Conservation (phyloP, 2,888 invertebrate genomes). For the Dorcus hopei region DNA sequence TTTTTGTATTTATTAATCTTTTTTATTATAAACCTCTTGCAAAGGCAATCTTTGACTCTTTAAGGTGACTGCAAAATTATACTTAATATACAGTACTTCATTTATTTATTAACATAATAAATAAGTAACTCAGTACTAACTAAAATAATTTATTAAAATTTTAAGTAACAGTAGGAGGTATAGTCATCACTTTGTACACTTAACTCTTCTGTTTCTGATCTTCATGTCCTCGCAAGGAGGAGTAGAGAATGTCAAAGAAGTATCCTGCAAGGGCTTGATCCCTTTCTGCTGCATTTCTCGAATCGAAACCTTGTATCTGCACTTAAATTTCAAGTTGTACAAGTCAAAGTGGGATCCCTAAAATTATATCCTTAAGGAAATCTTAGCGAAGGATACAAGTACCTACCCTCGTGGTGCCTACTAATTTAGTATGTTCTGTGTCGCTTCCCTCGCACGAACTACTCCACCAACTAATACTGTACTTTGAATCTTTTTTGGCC, state of each 20-base stretch:
- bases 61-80: no score
- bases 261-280: slow-evolving; percentile 44
- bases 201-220: slow-evolving; percentile 24
- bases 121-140: neutral
- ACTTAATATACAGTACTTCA: no score
- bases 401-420: slow-evolving; percentile 56
- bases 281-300: slow-evolving; percentile 43
- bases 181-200: slow-evolving; percentile 21
- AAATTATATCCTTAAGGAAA: slow-evolving; percentile 28
- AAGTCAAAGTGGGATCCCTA: slow-evolving; percentile 57
- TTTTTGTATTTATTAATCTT: no score
- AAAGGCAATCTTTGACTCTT: no score
- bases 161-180: slow-evolving; percentile 13
- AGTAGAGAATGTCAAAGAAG: slow-evolving; percentile 53
- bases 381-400: neutral
- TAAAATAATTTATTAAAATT: slow-evolving; percentile 16
- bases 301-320: slow-evolving; percentile 56
- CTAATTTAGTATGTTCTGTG: slow-evolving; percentile 49
- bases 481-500: slow-evolving; percentile 29
- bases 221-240: slow-evolving; percentile 50
- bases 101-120: neutral
- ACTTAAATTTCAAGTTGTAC: slow-evolving; percentile 57
- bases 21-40: no score
- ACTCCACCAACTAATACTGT: slow-evolving; percentile 45
- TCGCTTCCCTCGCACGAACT: slow-evolving; percentile 45